A percentile compares a stretch with the other conserved stretches of the same genome.
Evolutionary conservation across 2,113 vertebrate species (phyloP).

Genomic region (Burhinus oedicnemus): DNA sequence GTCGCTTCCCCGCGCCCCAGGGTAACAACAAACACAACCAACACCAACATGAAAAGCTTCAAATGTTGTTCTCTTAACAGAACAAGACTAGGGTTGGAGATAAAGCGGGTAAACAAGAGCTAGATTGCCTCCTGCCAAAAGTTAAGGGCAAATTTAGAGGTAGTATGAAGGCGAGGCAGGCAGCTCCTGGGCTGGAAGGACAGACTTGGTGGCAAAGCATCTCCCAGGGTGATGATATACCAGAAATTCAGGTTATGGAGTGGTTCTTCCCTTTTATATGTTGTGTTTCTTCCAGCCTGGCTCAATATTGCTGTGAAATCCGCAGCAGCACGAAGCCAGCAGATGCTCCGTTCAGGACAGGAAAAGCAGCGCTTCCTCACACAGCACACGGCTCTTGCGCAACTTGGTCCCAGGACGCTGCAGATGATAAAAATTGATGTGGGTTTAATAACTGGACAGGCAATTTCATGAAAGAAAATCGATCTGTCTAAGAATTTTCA

Average conservation of each 20-base stretch:
- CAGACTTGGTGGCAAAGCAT: not conserved
- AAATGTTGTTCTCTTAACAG: not conserved
- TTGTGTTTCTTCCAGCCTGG: not conserved
- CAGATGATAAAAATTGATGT: not conserved
- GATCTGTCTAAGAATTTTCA: not conserved
- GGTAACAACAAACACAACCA: not conserved
- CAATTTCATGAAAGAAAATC: not conserved
- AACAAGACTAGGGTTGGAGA: not conserved
- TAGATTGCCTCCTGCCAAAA: not conserved
- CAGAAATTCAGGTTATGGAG: not conserved
- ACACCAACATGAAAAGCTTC: not conserved
- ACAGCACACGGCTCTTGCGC: rapidly evolving
- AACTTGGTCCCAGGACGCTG: rapidly evolving
- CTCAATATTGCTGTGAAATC: not conserved
- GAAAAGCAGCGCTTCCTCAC: not conserved
- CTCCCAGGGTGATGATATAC: too few species aligned
- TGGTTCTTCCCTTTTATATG: rapidly evolving
- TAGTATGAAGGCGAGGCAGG: rapidly evolving
- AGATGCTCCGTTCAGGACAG: not conserved
- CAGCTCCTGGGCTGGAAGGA: not conserved
- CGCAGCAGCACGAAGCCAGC: not conserved
- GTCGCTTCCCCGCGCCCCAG: rapidly evolving
- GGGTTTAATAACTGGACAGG: not conserved
- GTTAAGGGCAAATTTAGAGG: not conserved
- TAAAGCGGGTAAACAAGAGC: not conserved